Conservation (phyloP, 2,797 vertebrate species). For the Helicolenus hilgendorfi region DNA sequence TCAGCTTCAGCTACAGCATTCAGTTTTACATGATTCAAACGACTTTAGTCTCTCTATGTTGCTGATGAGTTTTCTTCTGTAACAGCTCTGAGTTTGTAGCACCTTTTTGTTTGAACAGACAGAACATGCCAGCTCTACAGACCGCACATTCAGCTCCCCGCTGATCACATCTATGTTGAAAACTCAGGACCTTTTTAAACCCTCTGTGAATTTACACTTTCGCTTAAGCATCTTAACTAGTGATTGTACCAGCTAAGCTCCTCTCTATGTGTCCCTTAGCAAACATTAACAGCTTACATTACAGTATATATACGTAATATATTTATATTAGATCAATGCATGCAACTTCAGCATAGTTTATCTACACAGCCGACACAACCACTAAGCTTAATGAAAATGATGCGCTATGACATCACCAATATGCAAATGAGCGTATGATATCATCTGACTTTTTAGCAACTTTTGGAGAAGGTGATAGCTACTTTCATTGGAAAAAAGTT, state of each 20-base stretch:
- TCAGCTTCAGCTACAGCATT: neutral
- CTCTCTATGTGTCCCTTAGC: constrained; percentile 1
- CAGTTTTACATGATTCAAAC: neutral
- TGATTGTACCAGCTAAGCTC: neutral
- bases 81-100: neutral
- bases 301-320: neutral
- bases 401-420: no score
- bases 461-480: rapidly evolving
- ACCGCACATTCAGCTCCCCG: neutral
- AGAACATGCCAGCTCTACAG: neutral
- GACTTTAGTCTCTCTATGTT: neutral
- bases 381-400: no score
- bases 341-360: neutral
- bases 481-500: no score
- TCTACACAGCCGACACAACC: no score
- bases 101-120: neutral
- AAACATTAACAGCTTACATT: neutral
- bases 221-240: neutral
- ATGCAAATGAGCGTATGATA: no score
- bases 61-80: neutral
- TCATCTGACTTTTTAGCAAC: no score
- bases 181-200: constrained; percentile 19
- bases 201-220: neutral
- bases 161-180: neutral
- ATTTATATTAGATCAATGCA: neutral